Conservation (phyloP, 2,888 invertebrate genomes). For the Dioctria linearis region DNA sequence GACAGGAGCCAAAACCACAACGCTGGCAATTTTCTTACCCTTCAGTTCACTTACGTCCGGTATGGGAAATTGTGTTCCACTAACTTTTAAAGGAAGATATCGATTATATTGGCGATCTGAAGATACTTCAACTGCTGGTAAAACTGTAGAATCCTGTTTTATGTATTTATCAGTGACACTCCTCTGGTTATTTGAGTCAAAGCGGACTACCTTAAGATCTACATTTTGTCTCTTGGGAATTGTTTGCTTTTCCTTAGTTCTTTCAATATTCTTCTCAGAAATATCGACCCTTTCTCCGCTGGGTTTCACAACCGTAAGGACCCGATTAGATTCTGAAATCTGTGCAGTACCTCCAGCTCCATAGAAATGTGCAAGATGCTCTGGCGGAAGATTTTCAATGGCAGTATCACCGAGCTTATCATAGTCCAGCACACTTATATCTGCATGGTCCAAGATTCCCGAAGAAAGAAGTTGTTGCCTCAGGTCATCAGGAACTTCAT, state of each 20-base stretch:
- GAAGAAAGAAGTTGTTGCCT: constrained; percentile 86
- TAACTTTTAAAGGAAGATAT: constrained; percentile 87
- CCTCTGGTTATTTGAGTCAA: constrained; percentile 82
- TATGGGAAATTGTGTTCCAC: constrained; percentile 87
- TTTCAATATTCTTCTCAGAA: constrained; percentile 73
- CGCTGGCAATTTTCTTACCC: constrained; percentile 86
- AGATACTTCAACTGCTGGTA: constrained; percentile 82
- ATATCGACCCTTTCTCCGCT: constrained; percentile 75
- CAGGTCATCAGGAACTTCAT: constrained; percentile 90
- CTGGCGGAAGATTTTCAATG: constrained; percentile 85
- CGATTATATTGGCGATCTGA: constrained; percentile 85
- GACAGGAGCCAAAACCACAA: constrained; percentile 88
- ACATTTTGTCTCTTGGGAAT: constrained; percentile 75
- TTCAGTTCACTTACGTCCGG: constrained; percentile 83
- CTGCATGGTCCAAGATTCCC: constrained; percentile 89
- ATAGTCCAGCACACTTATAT: constrained; percentile 89
- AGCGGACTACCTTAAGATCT: constrained; percentile 89
- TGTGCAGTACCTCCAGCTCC: constrained; percentile 86
- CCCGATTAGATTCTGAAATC: constrained; percentile 79
- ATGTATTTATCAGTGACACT: constrained; percentile 83
- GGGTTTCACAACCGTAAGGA: constrained; percentile 78
- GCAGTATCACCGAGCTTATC: constrained; percentile 91
- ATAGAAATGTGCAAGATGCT: constrained; percentile 89
- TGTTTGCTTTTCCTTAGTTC: constrained; percentile 66
- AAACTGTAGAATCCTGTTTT: constrained; percentile 79